Percentiles rank a stretch among this genome's conserved stretches.
These are phyloP conservation scores for Pardalotus punctatus DNA, from an alignment of 2,113 vertebrate species.

Conservation along the genomic window DNA sequence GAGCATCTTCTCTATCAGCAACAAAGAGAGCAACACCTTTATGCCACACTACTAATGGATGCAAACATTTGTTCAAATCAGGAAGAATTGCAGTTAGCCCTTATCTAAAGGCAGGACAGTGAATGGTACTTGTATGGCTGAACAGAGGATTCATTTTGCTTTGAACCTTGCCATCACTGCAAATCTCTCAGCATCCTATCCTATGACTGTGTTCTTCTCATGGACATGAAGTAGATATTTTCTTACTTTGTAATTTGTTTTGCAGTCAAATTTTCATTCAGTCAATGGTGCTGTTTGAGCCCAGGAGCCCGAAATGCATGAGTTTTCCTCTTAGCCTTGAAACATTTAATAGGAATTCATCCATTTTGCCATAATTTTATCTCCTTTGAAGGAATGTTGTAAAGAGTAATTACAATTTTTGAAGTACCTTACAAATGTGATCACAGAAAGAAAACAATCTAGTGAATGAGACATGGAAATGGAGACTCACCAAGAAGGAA, in stretches of 20 bases:
- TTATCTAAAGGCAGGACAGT: not conserved
- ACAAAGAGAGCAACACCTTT: not conserved
- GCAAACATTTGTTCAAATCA: not conserved
- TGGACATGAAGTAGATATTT: not conserved
- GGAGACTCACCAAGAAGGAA: not conserved
- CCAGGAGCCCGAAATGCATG: not conserved
- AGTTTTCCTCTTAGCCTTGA: not conserved
- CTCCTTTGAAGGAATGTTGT: not conserved
- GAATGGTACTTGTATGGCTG: not conserved
- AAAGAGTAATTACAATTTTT: not conserved
- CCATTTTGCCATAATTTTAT: not conserved
- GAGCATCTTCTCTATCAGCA: not conserved
- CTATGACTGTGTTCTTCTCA: not conserved
- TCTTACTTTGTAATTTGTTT: not conserved
- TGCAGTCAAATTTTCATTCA: not conserved
- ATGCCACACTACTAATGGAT: not conserved
- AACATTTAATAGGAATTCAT: not conserved
- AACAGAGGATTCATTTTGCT: not conserved
- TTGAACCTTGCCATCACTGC: not conserved
- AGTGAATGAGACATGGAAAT: not conserved
- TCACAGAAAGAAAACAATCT: not conserved
- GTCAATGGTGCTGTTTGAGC: not conserved
- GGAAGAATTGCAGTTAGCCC: not conserved
- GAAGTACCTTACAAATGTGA: not conserved
- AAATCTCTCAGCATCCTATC: not conserved